These are phyloP conservation scores for Hipparchia semele DNA, from an alignment of 2,888 invertebrate genomes.

Conservation along the genomic window DNA sequence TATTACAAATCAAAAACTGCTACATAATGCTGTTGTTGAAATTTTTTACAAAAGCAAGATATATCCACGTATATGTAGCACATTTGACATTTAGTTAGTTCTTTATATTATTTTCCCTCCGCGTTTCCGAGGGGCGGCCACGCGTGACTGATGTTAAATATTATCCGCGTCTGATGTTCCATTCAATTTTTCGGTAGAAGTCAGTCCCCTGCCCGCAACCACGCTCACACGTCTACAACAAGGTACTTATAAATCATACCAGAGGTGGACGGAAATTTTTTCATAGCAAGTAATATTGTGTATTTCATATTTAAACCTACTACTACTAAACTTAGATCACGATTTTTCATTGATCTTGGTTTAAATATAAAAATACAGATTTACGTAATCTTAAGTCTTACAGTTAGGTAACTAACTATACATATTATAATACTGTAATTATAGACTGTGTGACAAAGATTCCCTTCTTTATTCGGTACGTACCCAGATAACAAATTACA, in stretches of 20 bases:
- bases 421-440: too few relatives aligned
- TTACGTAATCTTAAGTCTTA: too few relatives aligned
- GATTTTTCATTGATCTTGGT: too few relatives aligned
- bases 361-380: too few relatives aligned
- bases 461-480: too few relatives aligned
- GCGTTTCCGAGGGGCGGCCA: slow-evolving; percentile 21
- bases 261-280: neutral
- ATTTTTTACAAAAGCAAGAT: neutral
- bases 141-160: slow-evolving; percentile 30
- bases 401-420: too few relatives aligned
- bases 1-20: neutral
- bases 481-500: too few relatives aligned
- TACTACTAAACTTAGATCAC: too few relatives aligned
- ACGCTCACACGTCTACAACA: neutral
- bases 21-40: neutral
- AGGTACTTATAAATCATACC: neutral
- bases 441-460: too few relatives aligned
- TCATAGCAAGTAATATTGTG: neutral
- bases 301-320: too few relatives aligned
- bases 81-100: neutral
- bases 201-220: slow-evolving; percentile 13
- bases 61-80: neutral
- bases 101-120: slow-evolving; percentile 2
- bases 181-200: slow-evolving; percentile 27
- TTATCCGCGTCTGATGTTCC: slow-evolving; percentile 24